A percentile compares a stretch with the other conserved stretches of the same genome.
These are phyloP conservation scores for Esox niger DNA, from an alignment of 2,113 vertebrate genomes.

Conservation along the genomic window DNA sequence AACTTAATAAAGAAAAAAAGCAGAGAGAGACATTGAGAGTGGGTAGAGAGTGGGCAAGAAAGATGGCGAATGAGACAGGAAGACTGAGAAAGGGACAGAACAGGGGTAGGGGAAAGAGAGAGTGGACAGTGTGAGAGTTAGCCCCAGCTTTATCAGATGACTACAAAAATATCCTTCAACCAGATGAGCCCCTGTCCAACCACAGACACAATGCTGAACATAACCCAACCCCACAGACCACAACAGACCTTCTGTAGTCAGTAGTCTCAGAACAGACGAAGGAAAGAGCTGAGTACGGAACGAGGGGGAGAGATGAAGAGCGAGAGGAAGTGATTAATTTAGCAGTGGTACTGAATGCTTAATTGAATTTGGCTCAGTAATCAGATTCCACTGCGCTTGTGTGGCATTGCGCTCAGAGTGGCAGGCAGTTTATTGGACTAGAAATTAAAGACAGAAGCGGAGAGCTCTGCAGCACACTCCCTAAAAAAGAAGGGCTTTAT, in stretches of 20 bases:
- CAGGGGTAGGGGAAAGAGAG: not conserved
- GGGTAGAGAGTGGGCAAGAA: no score
- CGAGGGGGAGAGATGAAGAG: not conserved
- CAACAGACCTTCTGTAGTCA: slow-evolving; percentile 15
- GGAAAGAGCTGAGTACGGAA: not conserved
- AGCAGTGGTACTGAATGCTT: slow-evolving; percentile 26
- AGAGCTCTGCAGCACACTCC: not conserved
- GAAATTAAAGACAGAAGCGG: slow-evolving; percentile 45
- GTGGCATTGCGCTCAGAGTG: slow-evolving; percentile 23
- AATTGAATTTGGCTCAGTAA: slow-evolving; percentile 45
- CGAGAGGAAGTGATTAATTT: slow-evolving; percentile 37
- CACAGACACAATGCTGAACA: slow-evolving; percentile 13
- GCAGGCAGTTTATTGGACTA: slow-evolving; percentile 40
- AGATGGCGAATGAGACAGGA: no score
- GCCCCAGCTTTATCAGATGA: slow-evolving; percentile 4
- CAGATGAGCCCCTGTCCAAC: slow-evolving; percentile 9
- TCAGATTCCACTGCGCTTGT: slow-evolving; percentile 47
- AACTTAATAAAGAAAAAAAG: no score
- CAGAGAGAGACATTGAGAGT: no score
- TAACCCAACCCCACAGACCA: not conserved
- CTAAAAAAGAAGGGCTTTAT: not conserved
- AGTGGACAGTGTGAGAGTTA: not conserved
- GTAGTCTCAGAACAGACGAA: not conserved
- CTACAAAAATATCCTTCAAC: slow-evolving; percentile 39
- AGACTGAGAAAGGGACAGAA: slow-evolving; percentile 2